Percentiles rank a stretch among this genome's conserved stretches.
Conservation (phyloP, 2,888 invertebrate genomes). For the Ptychoptera contaminata region DNA sequence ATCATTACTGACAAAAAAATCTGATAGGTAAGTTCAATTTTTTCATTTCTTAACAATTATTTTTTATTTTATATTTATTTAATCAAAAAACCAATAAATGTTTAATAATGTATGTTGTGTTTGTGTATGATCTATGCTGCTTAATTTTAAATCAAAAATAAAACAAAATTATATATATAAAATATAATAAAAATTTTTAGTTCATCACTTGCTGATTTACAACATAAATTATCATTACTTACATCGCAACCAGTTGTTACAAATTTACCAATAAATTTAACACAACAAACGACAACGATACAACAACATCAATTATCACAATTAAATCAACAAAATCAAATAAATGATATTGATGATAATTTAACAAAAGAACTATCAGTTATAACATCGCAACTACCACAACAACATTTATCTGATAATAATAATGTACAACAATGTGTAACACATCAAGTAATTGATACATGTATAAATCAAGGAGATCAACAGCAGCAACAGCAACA, state of each 20-base stretch:
- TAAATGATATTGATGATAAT: no score
- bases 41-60: background rate
- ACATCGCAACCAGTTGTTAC: constrained; percentile 19
- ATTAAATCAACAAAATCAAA: no score
- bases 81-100: background rate
- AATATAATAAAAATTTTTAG: background rate
- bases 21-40: background rate
- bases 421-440: constrained; percentile 1
- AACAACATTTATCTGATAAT: background rate
- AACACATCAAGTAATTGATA: background rate
- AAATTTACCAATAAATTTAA: background rate
- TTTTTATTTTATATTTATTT: constrained; percentile 2
- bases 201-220: constrained; percentile 34
- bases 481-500: constrained; percentile 3
- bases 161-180: background rate
- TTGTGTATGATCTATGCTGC: background rate
- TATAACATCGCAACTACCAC: background rate
- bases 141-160: background rate
- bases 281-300: no score
- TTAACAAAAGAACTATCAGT: no score
- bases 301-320: no score
- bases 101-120: background rate
- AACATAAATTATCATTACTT: constrained; percentile 38
- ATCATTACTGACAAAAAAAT: background rate
- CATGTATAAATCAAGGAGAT: background rate